These are phyloP conservation scores for Cheilosia vulpina DNA, from an alignment of 2,888 invertebrate species.

Conservation along the genomic window DNA sequence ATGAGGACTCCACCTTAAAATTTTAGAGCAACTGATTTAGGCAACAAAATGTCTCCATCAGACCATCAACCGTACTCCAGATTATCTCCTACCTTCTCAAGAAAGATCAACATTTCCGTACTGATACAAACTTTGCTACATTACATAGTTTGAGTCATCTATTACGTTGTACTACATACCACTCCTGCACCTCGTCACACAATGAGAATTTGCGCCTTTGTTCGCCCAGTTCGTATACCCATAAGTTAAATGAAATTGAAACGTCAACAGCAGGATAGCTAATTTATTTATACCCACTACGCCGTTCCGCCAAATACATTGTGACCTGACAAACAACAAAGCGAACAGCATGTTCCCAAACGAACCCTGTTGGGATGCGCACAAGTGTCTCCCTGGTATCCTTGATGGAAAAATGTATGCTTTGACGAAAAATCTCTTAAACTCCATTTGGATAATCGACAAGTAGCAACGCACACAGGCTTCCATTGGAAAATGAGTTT, in stretches of 20 bases:
- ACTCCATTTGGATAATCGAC: neutral
- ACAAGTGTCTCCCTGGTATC: neutral
- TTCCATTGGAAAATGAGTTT: neutral
- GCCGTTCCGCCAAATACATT: slow-evolving; percentile 10
- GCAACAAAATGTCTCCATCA: too few species aligned
- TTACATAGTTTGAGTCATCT: too few species aligned
- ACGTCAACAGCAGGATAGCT: slow-evolving; percentile 61
- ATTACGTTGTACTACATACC: neutral
- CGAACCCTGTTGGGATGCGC: neutral
- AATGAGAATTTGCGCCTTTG: slow-evolving; percentile 1
- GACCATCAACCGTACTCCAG: too few species aligned
- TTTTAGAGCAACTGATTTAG: too few species aligned
- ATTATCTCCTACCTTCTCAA: too few species aligned
- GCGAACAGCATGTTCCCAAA: neutral
- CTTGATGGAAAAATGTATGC: neutral
- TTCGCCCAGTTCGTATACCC: neutral
- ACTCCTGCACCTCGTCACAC: neutral
- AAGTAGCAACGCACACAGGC: neutral
- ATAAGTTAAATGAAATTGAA: slow-evolving; percentile 43
- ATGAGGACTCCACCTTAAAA: too few species aligned
- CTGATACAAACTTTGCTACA: too few species aligned
- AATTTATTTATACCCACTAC: slow-evolving; percentile 34
- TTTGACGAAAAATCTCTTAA: neutral
- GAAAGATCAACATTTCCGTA: too few species aligned
- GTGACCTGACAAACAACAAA: slow-evolving; percentile 28